Percentiles rank a stretch among this genome's conserved stretches.
Evolutionary conservation across 2,113 vertebrate species (phyloP).

Genomic region (Atlantisia rogersi): DNA sequence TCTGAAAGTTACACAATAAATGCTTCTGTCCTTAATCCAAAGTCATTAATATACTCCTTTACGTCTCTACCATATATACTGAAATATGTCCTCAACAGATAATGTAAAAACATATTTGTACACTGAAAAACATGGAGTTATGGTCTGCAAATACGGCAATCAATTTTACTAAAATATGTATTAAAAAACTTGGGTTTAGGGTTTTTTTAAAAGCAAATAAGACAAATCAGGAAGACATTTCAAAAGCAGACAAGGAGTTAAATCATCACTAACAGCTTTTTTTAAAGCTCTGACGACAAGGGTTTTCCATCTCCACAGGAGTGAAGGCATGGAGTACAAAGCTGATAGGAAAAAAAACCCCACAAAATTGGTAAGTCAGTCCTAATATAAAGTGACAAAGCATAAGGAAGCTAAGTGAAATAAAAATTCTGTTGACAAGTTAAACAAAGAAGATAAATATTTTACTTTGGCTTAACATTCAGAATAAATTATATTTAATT

Average conservation of each 20-base stretch:
- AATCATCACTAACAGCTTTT: neutral
- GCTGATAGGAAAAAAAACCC: neutral
- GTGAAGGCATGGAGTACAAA: neutral
- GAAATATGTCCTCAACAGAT: neutral
- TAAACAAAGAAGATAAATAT: neutral
- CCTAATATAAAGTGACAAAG: neutral
- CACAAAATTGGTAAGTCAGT: neutral
- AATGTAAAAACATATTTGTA: neutral
- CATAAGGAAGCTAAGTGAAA: neutral
- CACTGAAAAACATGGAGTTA: neutral
- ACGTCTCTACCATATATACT: neutral
- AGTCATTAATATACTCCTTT: neutral
- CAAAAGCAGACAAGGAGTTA: neutral
- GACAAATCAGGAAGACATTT: neutral
- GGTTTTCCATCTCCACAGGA: neutral
- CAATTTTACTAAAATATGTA: neutral
- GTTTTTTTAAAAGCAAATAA: neutral
- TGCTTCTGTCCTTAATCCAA: neutral
- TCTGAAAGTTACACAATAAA: neutral
- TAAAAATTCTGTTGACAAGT: neutral
- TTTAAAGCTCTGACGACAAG: neutral
- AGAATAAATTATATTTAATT: neutral
- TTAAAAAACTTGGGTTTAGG: neutral
- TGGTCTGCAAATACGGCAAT: neutral
- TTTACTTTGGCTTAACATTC: neutral